Conservation (phyloP, 2,797 vertebrate species). For the Spondyliosoma cantharus region DNA sequence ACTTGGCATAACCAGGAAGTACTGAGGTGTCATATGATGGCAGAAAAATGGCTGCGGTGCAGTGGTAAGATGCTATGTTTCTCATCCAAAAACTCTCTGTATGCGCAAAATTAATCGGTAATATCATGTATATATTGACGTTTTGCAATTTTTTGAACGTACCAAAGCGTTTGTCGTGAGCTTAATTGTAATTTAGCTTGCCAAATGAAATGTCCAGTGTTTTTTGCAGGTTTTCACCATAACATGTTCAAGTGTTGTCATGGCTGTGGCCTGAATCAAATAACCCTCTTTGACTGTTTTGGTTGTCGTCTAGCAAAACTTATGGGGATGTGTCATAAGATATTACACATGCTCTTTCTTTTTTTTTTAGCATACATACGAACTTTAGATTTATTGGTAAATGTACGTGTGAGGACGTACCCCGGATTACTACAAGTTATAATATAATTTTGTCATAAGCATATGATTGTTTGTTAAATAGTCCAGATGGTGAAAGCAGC, state of each 20-base stretch:
- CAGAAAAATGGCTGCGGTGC: slow-evolving; percentile 83
- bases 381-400: not conserved
- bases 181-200: not conserved
- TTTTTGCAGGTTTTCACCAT: slow-evolving; percentile 10
- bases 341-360: not conserved
- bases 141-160: not conserved
- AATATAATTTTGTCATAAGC: not conserved
- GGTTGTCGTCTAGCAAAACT: not conserved
- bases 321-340: not conserved
- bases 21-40: slow-evolving; percentile 78
- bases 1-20: slow-evolving; percentile 66
- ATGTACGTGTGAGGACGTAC: no score
- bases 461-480: not conserved
- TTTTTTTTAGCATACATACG: not conserved
- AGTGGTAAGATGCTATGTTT: slow-evolving; percentile 81
- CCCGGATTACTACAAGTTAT: not conserved
- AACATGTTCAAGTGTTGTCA: not conserved
- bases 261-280: not conserved
- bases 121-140: not conserved
- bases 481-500: not conserved
- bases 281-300: not conserved
- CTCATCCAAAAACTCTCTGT: slow-evolving; percentile 24
- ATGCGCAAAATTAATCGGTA: not conserved
- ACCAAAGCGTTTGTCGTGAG: accelerated
- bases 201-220: slow-evolving; percentile 3